A percentile compares a stretch with the other conserved stretches of the same genome.
These are phyloP conservation scores for Phaenicophaeus curvirostris DNA, from an alignment of 2,797 vertebrate species.

Conservation along the genomic window DNA sequence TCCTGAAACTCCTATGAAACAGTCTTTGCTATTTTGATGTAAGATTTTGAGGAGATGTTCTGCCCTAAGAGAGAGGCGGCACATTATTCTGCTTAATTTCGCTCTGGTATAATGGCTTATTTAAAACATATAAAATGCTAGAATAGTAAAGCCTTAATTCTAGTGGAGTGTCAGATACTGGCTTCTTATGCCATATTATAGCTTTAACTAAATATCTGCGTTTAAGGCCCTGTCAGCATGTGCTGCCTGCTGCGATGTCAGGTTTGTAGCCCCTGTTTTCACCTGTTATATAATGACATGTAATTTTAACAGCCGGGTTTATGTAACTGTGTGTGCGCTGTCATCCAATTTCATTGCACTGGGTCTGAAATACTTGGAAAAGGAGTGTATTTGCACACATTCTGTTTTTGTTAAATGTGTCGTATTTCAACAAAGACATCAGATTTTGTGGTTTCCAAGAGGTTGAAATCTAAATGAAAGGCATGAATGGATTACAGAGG, in stretches of 20 bases:
- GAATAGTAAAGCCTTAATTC: not conserved
- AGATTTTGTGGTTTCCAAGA: not conserved
- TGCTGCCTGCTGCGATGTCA: not conserved
- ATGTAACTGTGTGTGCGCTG: constrained; percentile 27
- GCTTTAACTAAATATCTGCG: not conserved
- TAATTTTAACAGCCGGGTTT: constrained; percentile 55
- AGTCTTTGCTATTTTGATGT: not conserved
- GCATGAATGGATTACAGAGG: not conserved
- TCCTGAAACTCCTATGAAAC: not conserved
- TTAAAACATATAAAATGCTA: not conserved
- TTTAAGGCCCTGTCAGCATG: not conserved
- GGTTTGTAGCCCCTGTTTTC: constrained; percentile 47
- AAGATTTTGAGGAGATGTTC: not conserved
- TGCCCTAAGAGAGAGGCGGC: not conserved
- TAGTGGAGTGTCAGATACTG: not conserved
- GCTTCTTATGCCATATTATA: not conserved
- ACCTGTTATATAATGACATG: constrained; percentile 47
- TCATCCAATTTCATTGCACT: not conserved
- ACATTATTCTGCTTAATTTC: not conserved
- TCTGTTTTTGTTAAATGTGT: not conserved
- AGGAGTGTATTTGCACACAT: not conserved
- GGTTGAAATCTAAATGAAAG: not conserved
- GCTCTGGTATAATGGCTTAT: not conserved
- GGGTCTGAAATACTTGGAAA: not conserved
- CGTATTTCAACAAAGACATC: not conserved